Evolutionary conservation across 2,113 vertebrate genomes (phyloP).

Genomic region (Monopterus albus): DNA sequence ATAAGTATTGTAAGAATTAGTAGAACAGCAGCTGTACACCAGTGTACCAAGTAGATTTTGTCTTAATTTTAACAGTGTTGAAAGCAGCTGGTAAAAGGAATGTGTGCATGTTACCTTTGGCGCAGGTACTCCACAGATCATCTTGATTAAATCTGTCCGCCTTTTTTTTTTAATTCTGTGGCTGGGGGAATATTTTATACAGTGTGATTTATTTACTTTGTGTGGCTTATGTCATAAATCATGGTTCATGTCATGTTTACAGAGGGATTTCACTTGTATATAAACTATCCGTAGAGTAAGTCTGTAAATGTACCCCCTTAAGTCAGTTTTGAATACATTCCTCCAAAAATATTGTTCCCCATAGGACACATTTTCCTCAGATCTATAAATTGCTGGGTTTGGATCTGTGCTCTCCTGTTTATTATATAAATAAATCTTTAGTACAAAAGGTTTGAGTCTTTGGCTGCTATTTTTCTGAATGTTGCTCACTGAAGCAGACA

Average conservation of each 20-base stretch:
- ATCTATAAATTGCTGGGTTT: slow-evolving; percentile 17
- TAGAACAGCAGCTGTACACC: background rate
- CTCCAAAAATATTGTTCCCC: slow-evolving; percentile 15
- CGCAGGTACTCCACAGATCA: too few species aligned
- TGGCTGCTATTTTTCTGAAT: background rate
- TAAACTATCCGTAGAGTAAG: slow-evolving; percentile 23
- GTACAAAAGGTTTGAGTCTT: slow-evolving; percentile 7
- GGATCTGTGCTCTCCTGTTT: slow-evolving; percentile 23
- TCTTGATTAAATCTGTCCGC: background rate
- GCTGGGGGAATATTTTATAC: slow-evolving; percentile 2
- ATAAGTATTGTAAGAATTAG: background rate
- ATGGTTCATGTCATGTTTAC: slow-evolving; percentile 2
- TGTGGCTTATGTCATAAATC: background rate
- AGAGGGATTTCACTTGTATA: slow-evolving; percentile 23
- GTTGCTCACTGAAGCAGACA: background rate
- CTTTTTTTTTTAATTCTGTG: slow-evolving; percentile 5
- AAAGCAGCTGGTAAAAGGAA: slow-evolving; percentile 7
- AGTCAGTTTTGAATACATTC: slow-evolving; percentile 49
- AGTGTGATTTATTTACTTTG: slow-evolving; percentile 5
- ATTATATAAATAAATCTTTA: slow-evolving; percentile 72
- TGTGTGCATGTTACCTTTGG: background rate
- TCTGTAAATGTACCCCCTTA: slow-evolving; percentile 30
- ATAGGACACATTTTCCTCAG: slow-evolving; percentile 4
- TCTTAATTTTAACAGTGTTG: background rate
- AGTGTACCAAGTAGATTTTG: slow-evolving; percentile 2